Evolutionary conservation across 1,140 invertebrate genomes (phyloP).

Genomic region (Drosophila oshimai): DNA sequence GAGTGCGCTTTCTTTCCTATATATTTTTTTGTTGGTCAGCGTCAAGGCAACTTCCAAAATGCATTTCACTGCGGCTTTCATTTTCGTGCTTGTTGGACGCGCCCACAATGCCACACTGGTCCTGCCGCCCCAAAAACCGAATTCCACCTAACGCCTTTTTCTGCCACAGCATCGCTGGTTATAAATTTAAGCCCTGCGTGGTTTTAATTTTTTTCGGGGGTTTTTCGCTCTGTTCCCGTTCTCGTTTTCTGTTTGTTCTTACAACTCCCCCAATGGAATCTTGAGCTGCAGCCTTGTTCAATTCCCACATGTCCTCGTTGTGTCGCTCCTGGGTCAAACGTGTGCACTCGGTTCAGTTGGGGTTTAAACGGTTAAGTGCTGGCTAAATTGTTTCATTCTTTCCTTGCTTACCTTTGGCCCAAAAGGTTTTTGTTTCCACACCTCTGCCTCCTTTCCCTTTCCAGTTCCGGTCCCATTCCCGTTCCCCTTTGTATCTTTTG

Average conservation of each 20-base stretch:
- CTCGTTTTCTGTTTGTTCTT: slow-evolving; percentile 21
- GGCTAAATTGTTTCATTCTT: slow-evolving; percentile 75
- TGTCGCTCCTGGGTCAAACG: slow-evolving; percentile 62
- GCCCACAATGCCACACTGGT: slow-evolving; percentile 47
- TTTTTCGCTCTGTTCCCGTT: neutral
- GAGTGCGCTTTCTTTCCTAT: slow-evolving; percentile 5
- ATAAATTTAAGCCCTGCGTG: slow-evolving; percentile 75
- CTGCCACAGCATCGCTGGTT: slow-evolving; percentile 48
- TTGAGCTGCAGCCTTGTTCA: slow-evolving; percentile 49
- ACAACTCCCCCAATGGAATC: slow-evolving; percentile 44
- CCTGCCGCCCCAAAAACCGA: neutral
- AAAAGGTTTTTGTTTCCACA: slow-evolving; percentile 15
- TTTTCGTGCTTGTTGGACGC: slow-evolving; percentile 68
- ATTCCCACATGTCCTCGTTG: slow-evolving; percentile 58
- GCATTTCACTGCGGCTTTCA: slow-evolving; percentile 73
- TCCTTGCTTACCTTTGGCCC: slow-evolving; percentile 56
- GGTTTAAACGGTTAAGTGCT: slow-evolving; percentile 79
- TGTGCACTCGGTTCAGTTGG: slow-evolving; percentile 72
- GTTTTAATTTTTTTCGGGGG: slow-evolving; percentile 56
- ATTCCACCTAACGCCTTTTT: neutral
- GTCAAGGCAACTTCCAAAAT: slow-evolving; percentile 62
- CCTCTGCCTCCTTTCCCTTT: neutral
- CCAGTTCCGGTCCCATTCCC: neutral
- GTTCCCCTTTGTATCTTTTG: slow-evolving; percentile 43
- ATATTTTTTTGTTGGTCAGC: slow-evolving; percentile 18